Conservation (phyloP, 2,888 invertebrate genomes). For the Coremacera marginata region DNA sequence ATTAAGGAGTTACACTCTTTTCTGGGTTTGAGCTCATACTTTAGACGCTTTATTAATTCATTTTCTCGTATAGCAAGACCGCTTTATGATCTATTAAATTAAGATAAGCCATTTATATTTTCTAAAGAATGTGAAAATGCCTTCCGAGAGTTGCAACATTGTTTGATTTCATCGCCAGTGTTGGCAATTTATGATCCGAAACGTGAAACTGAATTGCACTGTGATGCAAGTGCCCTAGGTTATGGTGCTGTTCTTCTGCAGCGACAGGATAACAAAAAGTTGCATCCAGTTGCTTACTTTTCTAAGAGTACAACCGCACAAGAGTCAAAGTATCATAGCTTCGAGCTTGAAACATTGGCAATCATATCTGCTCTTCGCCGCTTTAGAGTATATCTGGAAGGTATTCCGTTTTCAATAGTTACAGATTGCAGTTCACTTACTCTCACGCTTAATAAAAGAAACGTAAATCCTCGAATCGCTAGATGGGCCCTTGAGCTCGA, state of each 20-base stretch:
- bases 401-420: slow-evolving; percentile 27
- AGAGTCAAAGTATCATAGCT: slow-evolving; percentile 48
- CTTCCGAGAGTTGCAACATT: background rate
- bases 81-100: background rate
- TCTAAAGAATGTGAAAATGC: background rate
- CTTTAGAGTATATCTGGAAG: background rate
- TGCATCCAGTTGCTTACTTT: slow-evolving; percentile 35
- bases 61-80: background rate
- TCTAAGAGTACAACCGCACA: background rate
- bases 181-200: slow-evolving; percentile 1
- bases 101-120: background rate
- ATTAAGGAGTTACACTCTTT: background rate
- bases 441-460: slow-evolving; percentile 45
- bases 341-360: slow-evolving; percentile 47
- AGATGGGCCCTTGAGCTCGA: slow-evolving; percentile 34
- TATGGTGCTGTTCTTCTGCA: slow-evolving; percentile 12
- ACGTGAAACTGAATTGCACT: slow-evolving; percentile 1
- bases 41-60: background rate
- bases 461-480: slow-evolving; percentile 35
- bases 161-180: background rate
- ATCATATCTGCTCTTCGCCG: too few species aligned
- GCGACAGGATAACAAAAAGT: slow-evolving; percentile 16
- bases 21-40: background rate
- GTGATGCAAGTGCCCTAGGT: background rate
- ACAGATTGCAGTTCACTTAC: slow-evolving; percentile 43